phyloP scores from a whole-genome alignment of 2,797 vertebrate genomes.

The Podarcis siculus region DNA sequence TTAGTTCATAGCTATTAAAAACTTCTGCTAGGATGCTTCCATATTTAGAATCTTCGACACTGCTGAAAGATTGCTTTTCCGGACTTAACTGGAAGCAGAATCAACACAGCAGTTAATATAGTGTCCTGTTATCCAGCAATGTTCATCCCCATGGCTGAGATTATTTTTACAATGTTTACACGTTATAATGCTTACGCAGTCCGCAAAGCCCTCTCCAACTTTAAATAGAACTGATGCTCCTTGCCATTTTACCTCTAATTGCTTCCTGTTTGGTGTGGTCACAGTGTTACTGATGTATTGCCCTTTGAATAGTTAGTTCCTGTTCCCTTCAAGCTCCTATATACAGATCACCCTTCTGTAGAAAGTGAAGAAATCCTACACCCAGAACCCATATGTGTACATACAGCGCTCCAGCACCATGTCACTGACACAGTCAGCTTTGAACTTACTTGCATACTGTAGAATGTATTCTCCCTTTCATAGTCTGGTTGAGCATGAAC shows the following conservation, averaged over 20 bases:
- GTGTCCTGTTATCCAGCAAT: neutral
- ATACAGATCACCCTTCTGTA: neutral
- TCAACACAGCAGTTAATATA: neutral
- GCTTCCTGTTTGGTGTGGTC: neutral
- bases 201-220: neutral
- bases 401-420: too few species aligned
- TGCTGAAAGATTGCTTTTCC: neutral
- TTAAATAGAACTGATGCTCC: neutral
- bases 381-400: neutral
- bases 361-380: neutral
- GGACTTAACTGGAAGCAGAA: neutral
- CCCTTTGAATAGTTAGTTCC: neutral
- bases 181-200: neutral
- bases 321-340: neutral
- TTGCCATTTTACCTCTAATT: neutral
- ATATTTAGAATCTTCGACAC: neutral
- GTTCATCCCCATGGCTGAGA: neutral
- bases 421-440: neutral
- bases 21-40: neutral
- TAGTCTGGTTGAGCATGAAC: too few species aligned
- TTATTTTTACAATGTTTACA: neutral
- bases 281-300: neutral
- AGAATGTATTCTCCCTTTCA: too few species aligned
- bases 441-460: too few species aligned
- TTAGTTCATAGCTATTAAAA: neutral